Percentiles rank a stretch among this genome's conserved stretches.
phyloP scores from a whole-genome alignment of 2,113 vertebrate genomes.

The Hystrix cristata region DNA sequence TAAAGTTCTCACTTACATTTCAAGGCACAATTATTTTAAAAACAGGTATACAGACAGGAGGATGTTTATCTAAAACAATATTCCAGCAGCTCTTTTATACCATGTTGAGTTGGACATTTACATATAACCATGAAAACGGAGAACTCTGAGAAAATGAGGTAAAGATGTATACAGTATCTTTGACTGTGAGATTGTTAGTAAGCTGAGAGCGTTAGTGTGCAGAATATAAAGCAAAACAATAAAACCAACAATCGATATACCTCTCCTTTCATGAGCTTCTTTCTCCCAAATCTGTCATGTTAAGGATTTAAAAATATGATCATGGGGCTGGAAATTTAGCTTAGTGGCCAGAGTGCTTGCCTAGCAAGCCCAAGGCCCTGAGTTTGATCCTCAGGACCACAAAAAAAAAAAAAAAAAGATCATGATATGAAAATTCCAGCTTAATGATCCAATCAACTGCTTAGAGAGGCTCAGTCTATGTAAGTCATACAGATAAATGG shows the following conservation, averaged over 20 bases:
- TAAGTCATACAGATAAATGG: background rate
- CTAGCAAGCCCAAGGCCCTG: no score
- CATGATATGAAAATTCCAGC: conserved; percentile 4
- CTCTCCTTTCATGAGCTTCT: background rate
- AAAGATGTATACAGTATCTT: background rate
- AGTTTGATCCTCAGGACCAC: no score
- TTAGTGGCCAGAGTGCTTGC: background rate
- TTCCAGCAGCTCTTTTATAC: background rate
- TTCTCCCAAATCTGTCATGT: background rate
- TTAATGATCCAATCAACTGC: background rate
- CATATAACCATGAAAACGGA: conserved; percentile 1
- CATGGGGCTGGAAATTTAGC: background rate
- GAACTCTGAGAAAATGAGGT: conserved; percentile 2
- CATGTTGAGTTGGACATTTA: conserved; percentile 32
- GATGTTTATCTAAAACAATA: background rate
- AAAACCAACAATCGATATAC: background rate
- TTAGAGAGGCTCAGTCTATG: background rate
- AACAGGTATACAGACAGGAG: background rate
- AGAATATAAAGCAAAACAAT: conserved; percentile 66
- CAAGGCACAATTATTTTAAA: conserved; percentile 41
- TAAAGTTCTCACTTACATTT: conserved; percentile 42
- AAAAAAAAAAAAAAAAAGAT: background rate
- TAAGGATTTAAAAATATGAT: conserved; percentile 40
- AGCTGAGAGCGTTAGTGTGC: conserved; percentile 67
- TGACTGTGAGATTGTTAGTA: conserved; percentile 67